These are phyloP conservation scores for Melinaea marsaeus DNA, from an alignment of 2,888 invertebrate genomes.

Conservation along the genomic window DNA sequence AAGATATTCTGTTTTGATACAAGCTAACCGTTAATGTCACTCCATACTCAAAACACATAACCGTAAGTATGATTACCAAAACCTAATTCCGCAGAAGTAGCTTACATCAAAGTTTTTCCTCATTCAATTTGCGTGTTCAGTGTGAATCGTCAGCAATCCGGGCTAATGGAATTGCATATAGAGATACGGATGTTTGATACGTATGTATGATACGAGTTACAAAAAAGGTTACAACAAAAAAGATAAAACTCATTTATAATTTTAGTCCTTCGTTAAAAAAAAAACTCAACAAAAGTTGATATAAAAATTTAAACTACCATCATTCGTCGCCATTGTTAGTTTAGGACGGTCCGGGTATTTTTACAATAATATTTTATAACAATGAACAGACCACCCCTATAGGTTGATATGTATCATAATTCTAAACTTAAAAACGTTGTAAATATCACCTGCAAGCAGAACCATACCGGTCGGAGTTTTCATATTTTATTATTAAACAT, in stretches of 20 bases:
- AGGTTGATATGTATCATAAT: conserved; percentile 13
- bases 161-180: conserved; percentile 42
- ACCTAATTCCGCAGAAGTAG: conserved; percentile 24
- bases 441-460: conserved; percentile 1
- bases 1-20: no score
- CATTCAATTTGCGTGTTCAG: conserved; percentile 39
- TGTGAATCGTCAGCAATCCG: conserved; percentile 40
- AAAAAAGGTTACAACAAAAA: no score
- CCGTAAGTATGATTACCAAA: conserved; percentile 28
- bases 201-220: conserved; percentile 7
- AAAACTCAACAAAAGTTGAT: not conserved
- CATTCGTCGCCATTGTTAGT: conserved; percentile 31
- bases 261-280: not conserved
- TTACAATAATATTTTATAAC: conserved; percentile 33
- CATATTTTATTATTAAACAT: no score
- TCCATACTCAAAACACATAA: conserved; percentile 15
- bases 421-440: conserved; percentile 21
- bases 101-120: conserved; percentile 35
- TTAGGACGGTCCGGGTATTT: conserved; percentile 32
- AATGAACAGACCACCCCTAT: conserved; percentile 31
- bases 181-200: conserved; percentile 11
- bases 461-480: not conserved
- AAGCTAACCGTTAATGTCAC: not conserved
- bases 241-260: no score
- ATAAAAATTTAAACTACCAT: conserved; percentile 19